These are phyloP conservation scores for Hypotaenidia philippensis DNA, from an alignment of 2,797 vertebrate species.

Conservation along the genomic window DNA sequence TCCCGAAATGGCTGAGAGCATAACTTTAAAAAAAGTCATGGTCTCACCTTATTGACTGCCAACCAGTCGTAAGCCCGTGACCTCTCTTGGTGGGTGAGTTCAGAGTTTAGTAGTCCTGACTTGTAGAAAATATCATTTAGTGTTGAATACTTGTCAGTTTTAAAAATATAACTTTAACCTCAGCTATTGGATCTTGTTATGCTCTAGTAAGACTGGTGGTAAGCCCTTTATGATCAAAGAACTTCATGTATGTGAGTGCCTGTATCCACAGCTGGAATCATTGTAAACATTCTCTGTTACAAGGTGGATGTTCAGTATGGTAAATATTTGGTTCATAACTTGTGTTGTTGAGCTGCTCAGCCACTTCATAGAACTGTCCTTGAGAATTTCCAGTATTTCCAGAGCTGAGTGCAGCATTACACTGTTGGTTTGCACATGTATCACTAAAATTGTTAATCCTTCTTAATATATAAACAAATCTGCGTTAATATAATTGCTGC, in stretches of 20 bases:
- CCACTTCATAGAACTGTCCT: neutral
- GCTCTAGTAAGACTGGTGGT: neutral
- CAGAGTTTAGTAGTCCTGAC: neutral
- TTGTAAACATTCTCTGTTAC: neutral
- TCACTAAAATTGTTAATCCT: neutral
- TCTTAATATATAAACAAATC: neutral
- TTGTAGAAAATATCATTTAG: neutral
- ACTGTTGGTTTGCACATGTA: neutral
- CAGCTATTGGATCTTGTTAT: neutral
- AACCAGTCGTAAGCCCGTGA: neutral
- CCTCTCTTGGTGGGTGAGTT: neutral
- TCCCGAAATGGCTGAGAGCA: neutral
- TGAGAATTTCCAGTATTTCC: neutral
- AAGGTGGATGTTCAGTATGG: neutral
- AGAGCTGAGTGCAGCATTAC: neutral
- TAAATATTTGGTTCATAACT: neutral
- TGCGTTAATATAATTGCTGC: neutral
- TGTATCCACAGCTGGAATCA: neutral
- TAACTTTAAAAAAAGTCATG: neutral
- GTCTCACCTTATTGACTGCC: neutral
- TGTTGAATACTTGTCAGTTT: neutral
- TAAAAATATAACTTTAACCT: neutral
- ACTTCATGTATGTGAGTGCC: neutral
- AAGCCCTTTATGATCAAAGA: neutral
- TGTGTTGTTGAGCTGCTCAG: neutral